phyloP scores from a whole-genome alignment of 2,888 invertebrate genomes.

The Zelleria hepariella region DNA sequence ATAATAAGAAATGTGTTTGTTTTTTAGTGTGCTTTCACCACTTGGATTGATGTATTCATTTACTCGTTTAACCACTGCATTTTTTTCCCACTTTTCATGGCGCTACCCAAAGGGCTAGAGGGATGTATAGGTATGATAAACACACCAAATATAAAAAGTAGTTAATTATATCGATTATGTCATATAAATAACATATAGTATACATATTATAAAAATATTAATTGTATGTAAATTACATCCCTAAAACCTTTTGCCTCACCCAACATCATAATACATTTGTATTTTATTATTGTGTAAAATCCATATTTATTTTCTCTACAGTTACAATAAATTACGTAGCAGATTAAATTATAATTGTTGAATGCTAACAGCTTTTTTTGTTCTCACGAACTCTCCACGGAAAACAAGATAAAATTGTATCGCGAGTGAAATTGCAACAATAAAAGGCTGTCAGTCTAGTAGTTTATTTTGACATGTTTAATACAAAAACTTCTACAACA shows the following conservation, averaged over 20 bases:
- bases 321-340: too few relatives aligned
- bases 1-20: neutral
- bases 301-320: neutral
- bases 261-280: neutral
- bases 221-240: conserved; percentile 31
- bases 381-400: too few relatives aligned
- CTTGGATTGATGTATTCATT: conserved; percentile 10
- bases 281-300: neutral
- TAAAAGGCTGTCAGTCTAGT: too few relatives aligned
- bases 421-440: too few relatives aligned
- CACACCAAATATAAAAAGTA: neutral
- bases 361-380: too few relatives aligned
- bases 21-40: neutral
- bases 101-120: conserved; percentile 62
- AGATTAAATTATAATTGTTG: too few relatives aligned
- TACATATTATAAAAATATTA: conserved; percentile 10
- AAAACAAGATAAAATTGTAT: too few relatives aligned
- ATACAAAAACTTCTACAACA: too few relatives aligned
- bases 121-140: conserved; percentile 53
- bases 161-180: neutral
- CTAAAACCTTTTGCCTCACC: conserved; percentile 53
- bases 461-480: too few relatives aligned
- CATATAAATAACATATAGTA: neutral
- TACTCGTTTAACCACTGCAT: conserved; percentile 17
- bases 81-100: conserved; percentile 38